Conservation (phyloP, 2,888 invertebrate species). For the Clunio marinus region DNA sequence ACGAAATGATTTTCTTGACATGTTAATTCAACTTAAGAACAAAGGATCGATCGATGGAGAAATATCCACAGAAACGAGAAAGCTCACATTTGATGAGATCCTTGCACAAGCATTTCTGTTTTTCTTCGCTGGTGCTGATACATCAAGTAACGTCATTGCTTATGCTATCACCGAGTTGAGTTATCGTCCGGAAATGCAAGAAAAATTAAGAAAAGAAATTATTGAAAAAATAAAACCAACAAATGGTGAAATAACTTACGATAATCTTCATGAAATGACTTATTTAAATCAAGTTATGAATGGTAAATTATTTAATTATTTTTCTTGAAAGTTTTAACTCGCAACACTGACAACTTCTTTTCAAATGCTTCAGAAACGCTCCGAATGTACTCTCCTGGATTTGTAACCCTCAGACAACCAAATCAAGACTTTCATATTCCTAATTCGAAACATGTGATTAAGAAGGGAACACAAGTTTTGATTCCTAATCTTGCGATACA, state of each 20-base stretch:
- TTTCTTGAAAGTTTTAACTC: background rate
- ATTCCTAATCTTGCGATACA: conserved; percentile 30
- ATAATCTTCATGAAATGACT: conserved; percentile 22
- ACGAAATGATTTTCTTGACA: conserved; percentile 56
- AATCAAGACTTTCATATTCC: conserved; percentile 31
- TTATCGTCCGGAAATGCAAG: conserved; percentile 20
- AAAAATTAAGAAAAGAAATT: conserved; percentile 30
- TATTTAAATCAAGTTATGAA: conserved; percentile 26
- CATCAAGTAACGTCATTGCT: conserved; percentile 56
- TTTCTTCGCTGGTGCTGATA: conserved; percentile 60
- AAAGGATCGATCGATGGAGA: conserved; percentile 48
- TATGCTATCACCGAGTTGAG: conserved; percentile 44
- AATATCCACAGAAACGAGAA: conserved; percentile 26
- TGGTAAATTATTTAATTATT: conserved; percentile 6
- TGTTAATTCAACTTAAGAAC: conserved; percentile 55
- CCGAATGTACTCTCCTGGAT: conserved; percentile 26
- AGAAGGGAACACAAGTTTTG: conserved; percentile 23
- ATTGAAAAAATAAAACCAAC: background rate
- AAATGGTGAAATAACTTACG: conserved; percentile 16
- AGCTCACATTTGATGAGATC: conserved; percentile 46
- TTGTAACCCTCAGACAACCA: background rate
- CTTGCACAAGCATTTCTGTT: conserved; percentile 56
- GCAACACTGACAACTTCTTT: background rate
- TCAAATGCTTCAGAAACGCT: conserved; percentile 27
- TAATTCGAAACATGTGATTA: conserved; percentile 12